Conservation (phyloP, 2,113 vertebrate genomes). For the Tricholaema leucomelas region DNA sequence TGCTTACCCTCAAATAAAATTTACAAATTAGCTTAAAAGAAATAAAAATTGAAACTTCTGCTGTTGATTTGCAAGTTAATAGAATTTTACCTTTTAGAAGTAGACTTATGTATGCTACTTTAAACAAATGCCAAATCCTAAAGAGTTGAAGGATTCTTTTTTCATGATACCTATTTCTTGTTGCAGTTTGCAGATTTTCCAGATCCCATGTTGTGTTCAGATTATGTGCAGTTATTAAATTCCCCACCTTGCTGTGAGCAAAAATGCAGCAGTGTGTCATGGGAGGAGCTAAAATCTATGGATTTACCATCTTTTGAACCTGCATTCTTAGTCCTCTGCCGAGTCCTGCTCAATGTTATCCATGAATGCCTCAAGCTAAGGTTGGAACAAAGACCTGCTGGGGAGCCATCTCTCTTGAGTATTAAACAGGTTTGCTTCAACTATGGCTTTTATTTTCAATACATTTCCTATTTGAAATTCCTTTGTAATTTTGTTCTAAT, state of each 20-base stretch:
- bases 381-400: constrained; percentile 95
- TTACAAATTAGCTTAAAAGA: background rate
- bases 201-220: constrained; percentile 91
- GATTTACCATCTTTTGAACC: constrained; percentile 95
- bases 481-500: background rate
- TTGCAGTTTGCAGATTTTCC: constrained; percentile 90
- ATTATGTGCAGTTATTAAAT: constrained; percentile 88
- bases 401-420: constrained; percentile 94
- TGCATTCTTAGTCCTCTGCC: constrained; percentile 94
- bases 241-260: constrained; percentile 75
- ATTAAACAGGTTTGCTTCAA: constrained; percentile 91
- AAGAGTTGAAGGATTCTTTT: background rate
- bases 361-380: constrained; percentile 98
- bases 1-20: background rate
- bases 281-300: constrained; percentile 92
- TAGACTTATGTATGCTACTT: background rate
- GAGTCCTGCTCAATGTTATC: constrained; percentile 96
- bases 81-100: background rate
- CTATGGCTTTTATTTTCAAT: background rate
- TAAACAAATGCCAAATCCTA: background rate
- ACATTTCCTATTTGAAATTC: background rate
- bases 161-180: constrained; percentile 41
- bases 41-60: background rate
- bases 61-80: background rate
- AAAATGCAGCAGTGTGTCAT: constrained; percentile 82